These are phyloP conservation scores for Oreocharis arfaki DNA, from an alignment of 2,113 vertebrate species.

Conservation along the genomic window DNA sequence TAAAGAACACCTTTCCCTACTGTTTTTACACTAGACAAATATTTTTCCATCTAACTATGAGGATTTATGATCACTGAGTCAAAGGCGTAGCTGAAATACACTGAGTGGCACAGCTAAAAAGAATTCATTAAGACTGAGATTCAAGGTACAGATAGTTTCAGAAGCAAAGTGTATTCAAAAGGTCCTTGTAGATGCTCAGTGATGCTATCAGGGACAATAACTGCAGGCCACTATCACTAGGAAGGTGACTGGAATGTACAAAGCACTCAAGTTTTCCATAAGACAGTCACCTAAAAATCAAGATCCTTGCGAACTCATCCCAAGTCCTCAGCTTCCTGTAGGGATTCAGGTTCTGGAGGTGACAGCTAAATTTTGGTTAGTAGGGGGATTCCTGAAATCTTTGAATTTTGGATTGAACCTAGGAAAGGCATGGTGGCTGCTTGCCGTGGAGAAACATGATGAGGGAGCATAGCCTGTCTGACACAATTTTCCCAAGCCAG, in stretches of 20 bases:
- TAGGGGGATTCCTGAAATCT: neutral
- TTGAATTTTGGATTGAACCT: neutral
- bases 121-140: neutral
- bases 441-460: neutral
- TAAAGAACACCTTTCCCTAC: neutral
- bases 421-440: neutral
- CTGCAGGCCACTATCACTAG: neutral
- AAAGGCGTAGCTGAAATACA: neutral
- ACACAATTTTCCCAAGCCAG: neutral
- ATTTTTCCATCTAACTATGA: neutral
- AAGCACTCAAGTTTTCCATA: neutral
- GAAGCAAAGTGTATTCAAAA: neutral
- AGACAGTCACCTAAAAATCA: neutral
- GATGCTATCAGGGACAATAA: neutral
- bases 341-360: neutral
- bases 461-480: neutral
- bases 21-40: neutral
- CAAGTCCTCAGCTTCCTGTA: neutral
- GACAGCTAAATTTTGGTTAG: neutral
- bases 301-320: neutral
- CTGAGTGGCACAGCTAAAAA: neutral
- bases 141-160: neutral
- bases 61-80: neutral
- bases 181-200: neutral
- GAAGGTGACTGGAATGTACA: neutral